These are phyloP conservation scores for Engystomops pustulosus DNA, from an alignment of 2,113 vertebrate genomes.

Conservation along the genomic window DNA sequence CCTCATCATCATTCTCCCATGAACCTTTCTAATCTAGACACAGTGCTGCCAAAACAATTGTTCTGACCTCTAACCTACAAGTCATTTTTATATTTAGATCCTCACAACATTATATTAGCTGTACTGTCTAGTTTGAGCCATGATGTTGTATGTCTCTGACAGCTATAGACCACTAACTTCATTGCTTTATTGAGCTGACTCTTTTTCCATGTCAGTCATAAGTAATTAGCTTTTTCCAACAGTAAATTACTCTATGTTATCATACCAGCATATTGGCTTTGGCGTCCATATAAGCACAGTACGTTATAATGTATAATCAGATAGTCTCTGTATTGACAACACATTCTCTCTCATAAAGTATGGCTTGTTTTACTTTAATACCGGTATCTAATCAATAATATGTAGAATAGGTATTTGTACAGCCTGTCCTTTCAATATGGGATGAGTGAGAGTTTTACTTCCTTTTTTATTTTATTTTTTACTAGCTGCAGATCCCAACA, in stretches of 20 bases:
- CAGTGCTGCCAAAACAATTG: not conserved
- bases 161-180: conserved; percentile 43
- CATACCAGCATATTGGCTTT: conserved; percentile 8
- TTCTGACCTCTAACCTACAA: conserved; percentile 33
- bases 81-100: conserved; percentile 32
- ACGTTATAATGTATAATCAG: not conserved
- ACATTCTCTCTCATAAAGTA: not conserved
- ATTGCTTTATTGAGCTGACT: conserved; percentile 45
- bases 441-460: no score
- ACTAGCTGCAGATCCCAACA: no score
- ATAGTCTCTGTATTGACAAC: not conserved
- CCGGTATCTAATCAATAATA: not conserved
- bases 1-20: conserved; percentile 11
- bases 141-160: conserved; percentile 17
- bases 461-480: no score
- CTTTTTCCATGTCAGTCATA: conserved; percentile 43
- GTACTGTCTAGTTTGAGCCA: conserved; percentile 38
- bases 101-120: conserved; percentile 3
- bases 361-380: not conserved
- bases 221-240: conserved; percentile 34
- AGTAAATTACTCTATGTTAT: conserved; percentile 25
- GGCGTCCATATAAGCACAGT: not conserved
- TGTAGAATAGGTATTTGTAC: not conserved
- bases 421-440: not conserved
- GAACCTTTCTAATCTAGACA: conserved; percentile 9